Evolutionary conservation across 2,888 invertebrate genomes (phyloP), one percentile per base, ranked within the genome.

Genomic region (Carabus problematicus): DNA sequence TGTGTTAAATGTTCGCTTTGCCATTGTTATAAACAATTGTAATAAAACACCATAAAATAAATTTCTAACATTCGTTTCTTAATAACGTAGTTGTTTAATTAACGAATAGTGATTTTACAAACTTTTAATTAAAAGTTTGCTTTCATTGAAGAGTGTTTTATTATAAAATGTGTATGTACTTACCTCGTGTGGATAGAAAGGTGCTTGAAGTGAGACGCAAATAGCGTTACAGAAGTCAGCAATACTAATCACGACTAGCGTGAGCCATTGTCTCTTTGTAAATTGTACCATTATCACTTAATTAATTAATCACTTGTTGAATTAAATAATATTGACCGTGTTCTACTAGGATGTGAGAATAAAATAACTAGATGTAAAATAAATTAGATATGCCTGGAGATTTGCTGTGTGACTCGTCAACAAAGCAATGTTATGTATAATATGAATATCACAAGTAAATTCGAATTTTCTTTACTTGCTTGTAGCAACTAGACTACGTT

Each of bases 221-320:
- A 93, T 88, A 1, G 93, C 93, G 79, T 92, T 92, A 76, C 91
- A 92, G 81, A 94, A 93, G 81, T 94, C 92, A 12, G 92, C 91
- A 72, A 93, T 86, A 39, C 92, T 89, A 78, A 94, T 92, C 58
- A 92, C 90, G 45, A 91, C 83, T 54, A 93, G 84, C 0, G 92
- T 92, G 75, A 90, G 81, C 91, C 91, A 91, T 82, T 94, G 93
- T 76, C 92, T 84, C 77, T 84, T 87, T 0, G 90, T 87, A 78
- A 91, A 92, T 73, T 87, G 84, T 18, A 85, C 84, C 88, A 88
- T 89, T 79, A 77, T 79, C 14, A 70, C 62, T 67, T 12, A 54
- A 29, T 6, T 55, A 45, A 29, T 29, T 29, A 45, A 67, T 11
- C 52, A 66, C 63, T 54, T 54, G 7, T 29, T 29, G 29, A 29